phyloP scores from a whole-genome alignment of 2,797 vertebrate genomes.

The Poeciliopsis paucimaculata region DNA sequence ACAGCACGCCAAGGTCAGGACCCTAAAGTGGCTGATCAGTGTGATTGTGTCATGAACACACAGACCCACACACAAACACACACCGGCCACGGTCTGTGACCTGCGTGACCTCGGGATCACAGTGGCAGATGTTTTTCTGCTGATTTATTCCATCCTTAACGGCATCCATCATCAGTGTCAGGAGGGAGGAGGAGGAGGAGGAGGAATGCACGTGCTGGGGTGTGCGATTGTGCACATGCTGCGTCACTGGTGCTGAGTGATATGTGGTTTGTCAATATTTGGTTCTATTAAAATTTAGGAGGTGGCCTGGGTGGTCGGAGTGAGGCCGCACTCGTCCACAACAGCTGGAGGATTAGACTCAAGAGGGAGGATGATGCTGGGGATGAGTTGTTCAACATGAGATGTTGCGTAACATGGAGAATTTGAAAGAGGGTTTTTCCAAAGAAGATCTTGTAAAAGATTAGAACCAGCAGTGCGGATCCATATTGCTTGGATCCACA shows the following conservation, averaged over 20 bases:
- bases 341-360: not conserved
- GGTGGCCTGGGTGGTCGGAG: constrained; percentile 37
- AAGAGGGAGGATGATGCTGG: not conserved
- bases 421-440: not conserved
- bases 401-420: not conserved
- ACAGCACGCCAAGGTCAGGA: constrained; percentile 57
- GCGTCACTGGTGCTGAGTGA: constrained; percentile 52
- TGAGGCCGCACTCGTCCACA: constrained; percentile 2
- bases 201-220: constrained; percentile 30
- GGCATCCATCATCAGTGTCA: constrained; percentile 80
- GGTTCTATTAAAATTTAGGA: constrained; percentile 37
- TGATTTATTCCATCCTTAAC: constrained; percentile 65
- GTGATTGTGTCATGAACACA: constrained; percentile 50
- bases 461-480: not conserved
- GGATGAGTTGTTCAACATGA: not conserved
- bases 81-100: constrained; percentile 60
- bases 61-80: constrained; percentile 22
- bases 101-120: constrained; percentile 61
- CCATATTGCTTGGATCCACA: not conserved
- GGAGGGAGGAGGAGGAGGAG: constrained; percentile 26
- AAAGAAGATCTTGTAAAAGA: not conserved
- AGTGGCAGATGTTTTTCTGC: constrained; percentile 76
- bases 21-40: constrained; percentile 62
- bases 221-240: constrained; percentile 19
- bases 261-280: constrained; percentile 63